phyloP scores from a whole-genome alignment of 2,888 invertebrate species.

The Apomyelois bistriatella region DNA sequence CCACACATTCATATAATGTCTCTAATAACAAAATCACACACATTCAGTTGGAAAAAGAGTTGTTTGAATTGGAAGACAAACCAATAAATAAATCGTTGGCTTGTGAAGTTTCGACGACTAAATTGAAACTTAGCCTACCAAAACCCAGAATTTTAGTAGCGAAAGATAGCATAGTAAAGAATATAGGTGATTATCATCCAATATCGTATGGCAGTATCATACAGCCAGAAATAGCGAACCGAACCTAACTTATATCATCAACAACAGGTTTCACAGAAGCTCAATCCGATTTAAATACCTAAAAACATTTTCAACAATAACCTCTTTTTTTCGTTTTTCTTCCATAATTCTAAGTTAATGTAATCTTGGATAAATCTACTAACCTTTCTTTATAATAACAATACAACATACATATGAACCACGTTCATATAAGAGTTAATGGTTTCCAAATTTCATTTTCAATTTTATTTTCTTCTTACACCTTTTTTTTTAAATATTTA shows the following conservation, averaged over 20 bases:
- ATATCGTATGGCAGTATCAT: slow-evolving; percentile 33
- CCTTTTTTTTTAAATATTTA: slow-evolving; percentile 32
- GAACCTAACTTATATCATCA: slow-evolving; percentile 54
- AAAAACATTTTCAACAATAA: slow-evolving; percentile 80
- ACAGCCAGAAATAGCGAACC: slow-evolving; percentile 40
- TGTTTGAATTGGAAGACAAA: no score
- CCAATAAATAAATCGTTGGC: no score
- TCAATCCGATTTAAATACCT: slow-evolving; percentile 75
- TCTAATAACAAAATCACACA: no score
- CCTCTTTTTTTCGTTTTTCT: slow-evolving; percentile 64
- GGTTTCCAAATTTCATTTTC: slow-evolving; percentile 35
- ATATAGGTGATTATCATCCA: slow-evolving; percentile 6
- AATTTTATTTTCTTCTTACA: slow-evolving; percentile 35
- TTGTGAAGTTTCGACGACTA: no score
- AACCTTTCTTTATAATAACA: slow-evolving; percentile 72
- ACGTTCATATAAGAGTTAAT: slow-evolving; percentile 55
- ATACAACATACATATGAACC: slow-evolving; percentile 72
- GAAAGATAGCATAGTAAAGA: background rate
- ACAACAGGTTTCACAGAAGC: slow-evolving; percentile 73
- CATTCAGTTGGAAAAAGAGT: no score
- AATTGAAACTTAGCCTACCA: no score
- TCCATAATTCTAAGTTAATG: slow-evolving; percentile 70
- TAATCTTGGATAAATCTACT: slow-evolving; percentile 74
- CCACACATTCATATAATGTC: no score
- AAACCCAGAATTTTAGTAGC: no score